phyloP scores from a whole-genome alignment of 1,140 invertebrate species.

The Micrasema minimum region DNA sequence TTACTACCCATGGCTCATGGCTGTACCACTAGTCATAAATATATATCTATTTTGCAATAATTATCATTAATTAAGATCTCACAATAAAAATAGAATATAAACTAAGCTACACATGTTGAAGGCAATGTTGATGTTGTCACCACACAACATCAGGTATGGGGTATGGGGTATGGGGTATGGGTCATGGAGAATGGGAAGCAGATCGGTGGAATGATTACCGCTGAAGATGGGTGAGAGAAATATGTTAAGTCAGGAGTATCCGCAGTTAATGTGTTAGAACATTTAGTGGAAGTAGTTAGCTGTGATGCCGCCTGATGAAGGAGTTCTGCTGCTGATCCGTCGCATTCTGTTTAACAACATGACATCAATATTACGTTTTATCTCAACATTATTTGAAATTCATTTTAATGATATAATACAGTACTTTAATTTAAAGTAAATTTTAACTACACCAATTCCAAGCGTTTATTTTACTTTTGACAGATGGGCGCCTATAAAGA shows the following conservation, averaged over 20 bases:
- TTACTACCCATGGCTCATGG: too few species aligned
- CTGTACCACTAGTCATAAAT: too few species aligned
- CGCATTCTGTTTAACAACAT: conserved; percentile 44
- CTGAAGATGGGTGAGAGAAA: not conserved
- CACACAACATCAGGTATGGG: not conserved
- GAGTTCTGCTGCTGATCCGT: conserved; percentile 47
- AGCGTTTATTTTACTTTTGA: too few species aligned
- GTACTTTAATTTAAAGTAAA: too few species aligned
- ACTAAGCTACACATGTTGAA: conserved; percentile 23
- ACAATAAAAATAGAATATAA: conserved; percentile 7
- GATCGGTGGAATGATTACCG: conserved; percentile 24
- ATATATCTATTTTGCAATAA: too few species aligned
- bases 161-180: conserved; percentile 1
- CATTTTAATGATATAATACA: conserved; percentile 5
- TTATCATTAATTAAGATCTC: too few species aligned
- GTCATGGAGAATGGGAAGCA: conserved; percentile 8
- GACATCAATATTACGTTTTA: too few species aligned
- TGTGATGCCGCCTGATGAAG: conserved; percentile 46
- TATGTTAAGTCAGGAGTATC: conserved; percentile 7
- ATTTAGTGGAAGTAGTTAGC: conserved; percentile 49
- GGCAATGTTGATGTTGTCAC: conserved; percentile 7
- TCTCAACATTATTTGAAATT: too few species aligned
- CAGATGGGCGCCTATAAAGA: too few species aligned
- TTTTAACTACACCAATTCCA: too few species aligned
- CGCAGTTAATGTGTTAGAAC: not conserved